Evolutionary conservation across 64 coral and sea anemone species (phyloP).

Genomic region (Platygyra sinensis): DNA sequence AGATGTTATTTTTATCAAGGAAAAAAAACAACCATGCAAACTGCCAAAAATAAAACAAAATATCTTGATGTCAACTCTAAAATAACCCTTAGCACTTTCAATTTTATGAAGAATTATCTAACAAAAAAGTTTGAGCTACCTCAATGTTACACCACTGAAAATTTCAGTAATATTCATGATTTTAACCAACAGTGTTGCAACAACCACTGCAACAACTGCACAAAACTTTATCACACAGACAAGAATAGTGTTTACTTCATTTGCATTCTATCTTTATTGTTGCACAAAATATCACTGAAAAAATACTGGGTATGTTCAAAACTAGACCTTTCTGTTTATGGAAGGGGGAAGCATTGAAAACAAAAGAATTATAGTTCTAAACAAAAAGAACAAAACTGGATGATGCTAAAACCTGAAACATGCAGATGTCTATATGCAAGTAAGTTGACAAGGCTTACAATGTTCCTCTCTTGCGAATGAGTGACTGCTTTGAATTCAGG

Average conservation of each 20-base stretch:
- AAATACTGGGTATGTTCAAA: background rate
- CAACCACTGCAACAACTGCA: background rate
- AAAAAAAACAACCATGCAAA: background rate
- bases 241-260: background rate
- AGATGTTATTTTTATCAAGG: background rate
- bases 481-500: background rate
- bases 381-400: background rate
- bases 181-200: background rate
- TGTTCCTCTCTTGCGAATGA: background rate
- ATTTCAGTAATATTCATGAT: background rate
- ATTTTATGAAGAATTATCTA: background rate
- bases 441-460: background rate
- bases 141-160: background rate
- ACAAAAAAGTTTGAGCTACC: background rate
- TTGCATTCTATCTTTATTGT: background rate
- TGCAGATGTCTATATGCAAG: slow-evolving; percentile 31
- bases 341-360: slow-evolving; percentile 4
- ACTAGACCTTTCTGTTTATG: background rate
- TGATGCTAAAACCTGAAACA: slow-evolving; percentile 27
- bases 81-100: background rate
- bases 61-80: background rate
- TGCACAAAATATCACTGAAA: background rate
- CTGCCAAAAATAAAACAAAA: background rate
- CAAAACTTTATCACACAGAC: background rate
- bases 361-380: slow-evolving; percentile 9